Evolutionary conservation across 23 tunicate species (phyloP), one percentile per base, ranked within the genome.

Genomic region (Trididemnum nubilum): DNA sequence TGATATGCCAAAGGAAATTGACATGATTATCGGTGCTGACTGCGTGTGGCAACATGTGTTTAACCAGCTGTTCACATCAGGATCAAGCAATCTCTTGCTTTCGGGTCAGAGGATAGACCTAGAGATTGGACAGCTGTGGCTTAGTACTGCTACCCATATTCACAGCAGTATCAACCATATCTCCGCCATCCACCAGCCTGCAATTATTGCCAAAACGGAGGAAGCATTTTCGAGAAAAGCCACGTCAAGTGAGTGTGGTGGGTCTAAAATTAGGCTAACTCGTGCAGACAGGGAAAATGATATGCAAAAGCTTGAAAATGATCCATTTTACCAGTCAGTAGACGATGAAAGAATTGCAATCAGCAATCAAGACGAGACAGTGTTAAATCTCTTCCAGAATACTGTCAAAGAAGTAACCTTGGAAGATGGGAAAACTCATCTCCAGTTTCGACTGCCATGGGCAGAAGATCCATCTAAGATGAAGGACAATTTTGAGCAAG

Each of bases 391-490:
- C 37, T 67, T 30, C 38, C 74, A n/a, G 7, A n/a, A 31, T 12
- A 67, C 38, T 7, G 25, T 33, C 18, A 7, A 33, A 33, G 74
- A 67, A 67, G 74, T 67, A 12, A 2, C 2, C 15, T n/a, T 31
- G 7, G 74, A 67, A 33, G 25, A 67, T 33, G 74, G 74, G 7
- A 24, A 67, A 31, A 67, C 37, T 31, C 74, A 67, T 33, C 38
- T 67, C 9, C 38, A 67, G n/a, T 67, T 67, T 33, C 31, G 33
- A 24, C 22, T 67, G 5, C 74, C 38, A 3, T 67, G 74, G 74
- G 15, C 33, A 4, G 74, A 67, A 5, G 74, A 32, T 31, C 22
- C 37, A 12, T 37, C 18, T 5, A 67, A 67, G 25, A 31, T 67
- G 38, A 67, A 31, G 38, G 33, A 67, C 33, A 67, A 67, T n/a